A percentile compares a stretch with the other conserved stretches of the same genome.
These are phyloP conservation scores for Troides oblongomaculatus DNA, from an alignment of 2,888 invertebrate genomes.

Conservation along the genomic window DNA sequence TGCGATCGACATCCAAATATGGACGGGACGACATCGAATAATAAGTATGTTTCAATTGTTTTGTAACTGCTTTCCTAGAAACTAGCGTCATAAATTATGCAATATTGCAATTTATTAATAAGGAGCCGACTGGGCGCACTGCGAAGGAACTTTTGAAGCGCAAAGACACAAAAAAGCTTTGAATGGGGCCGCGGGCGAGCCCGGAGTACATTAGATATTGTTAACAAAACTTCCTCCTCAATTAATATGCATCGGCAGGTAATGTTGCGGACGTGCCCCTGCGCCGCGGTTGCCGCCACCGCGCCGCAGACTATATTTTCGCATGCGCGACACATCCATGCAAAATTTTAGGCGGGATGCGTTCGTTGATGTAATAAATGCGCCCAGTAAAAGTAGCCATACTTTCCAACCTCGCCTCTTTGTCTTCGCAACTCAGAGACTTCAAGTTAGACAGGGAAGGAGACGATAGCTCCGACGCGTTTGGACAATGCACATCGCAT, in stretches of 20 bases:
- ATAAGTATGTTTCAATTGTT: conserved; percentile 52
- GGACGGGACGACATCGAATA: conserved; percentile 48
- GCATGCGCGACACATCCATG: conserved; percentile 77
- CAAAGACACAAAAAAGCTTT: conserved; percentile 65
- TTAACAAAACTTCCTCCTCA: conserved; percentile 78
- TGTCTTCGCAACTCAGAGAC: conserved; percentile 51
- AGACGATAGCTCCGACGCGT: conserved; percentile 53
- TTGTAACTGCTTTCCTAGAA: conserved; percentile 37
- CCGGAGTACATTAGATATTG: conserved; percentile 78
- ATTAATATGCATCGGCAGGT: conserved; percentile 79
- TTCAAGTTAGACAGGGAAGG: conserved; percentile 67
- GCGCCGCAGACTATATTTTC: conserved; percentile 55
- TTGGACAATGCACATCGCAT: conserved; percentile 70
- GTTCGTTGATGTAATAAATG: conserved; percentile 63
- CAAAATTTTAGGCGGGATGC: conserved; percentile 80
- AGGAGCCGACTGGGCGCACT: conserved; percentile 59
- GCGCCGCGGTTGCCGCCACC: conserved; percentile 50
- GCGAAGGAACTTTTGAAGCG: conserved; percentile 58
- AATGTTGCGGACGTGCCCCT: conserved; percentile 69
- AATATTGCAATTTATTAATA: conserved; percentile 60
- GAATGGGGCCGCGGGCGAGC: conserved; percentile 69
- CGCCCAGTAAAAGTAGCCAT: conserved; percentile 63
- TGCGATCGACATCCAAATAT: conserved; percentile 52
- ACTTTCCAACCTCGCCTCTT: conserved; percentile 65
- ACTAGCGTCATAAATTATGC: conserved; percentile 65